Evolutionary conservation across 2,797 vertebrate species (phyloP), one percentile per base, ranked within the genome.

Genomic region (Nyctalus aviator): DNA sequence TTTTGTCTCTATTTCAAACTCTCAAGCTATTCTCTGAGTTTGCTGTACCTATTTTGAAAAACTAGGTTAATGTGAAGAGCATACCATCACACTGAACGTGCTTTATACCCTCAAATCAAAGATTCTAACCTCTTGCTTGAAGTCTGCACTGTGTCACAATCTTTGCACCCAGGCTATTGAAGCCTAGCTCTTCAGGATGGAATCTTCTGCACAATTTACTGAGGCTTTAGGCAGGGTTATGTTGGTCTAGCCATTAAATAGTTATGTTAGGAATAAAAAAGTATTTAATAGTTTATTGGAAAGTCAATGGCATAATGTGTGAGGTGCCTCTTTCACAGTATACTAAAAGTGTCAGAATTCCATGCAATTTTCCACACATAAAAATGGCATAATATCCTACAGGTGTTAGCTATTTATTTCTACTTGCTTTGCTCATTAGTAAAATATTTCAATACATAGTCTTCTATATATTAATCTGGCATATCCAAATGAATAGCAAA

Each of bases 201-300:
- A 95, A 95, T 93, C 50, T 66, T 93, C 91, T 84, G 50, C 48
- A 91, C 53, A 94, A 91, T 96, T 94, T 90, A 96, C 79, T 64
- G 78, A 94, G 68, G 50, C 59, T 95, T 93, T 91, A 78, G 50
- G 88, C 66, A 91, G 44, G 76, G 88, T 95, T 91, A 96, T 92
- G 94, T 87, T 95, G 76, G 84, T 86, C 75, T 93, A 92, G 79
- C 50, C 95, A 90, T 97, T 96, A 96, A 97, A 92, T 72, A 92
- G 93, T 95, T 96, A 96, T 89, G 79, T 95, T 89, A 96, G 93
- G 48, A 96, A 95, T 97, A 97, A 89, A 94, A 95, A 94, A 75
- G 83, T 91, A 94, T 96, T 97, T 95, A 97, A 96, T 97, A 85
- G 93, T 95, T 96, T 97, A 97, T 96, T 97, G 94, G 93, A 96